phyloP scores from a whole-genome alignment of 2,113 vertebrate genomes.

The Perca fluviatilis region DNA sequence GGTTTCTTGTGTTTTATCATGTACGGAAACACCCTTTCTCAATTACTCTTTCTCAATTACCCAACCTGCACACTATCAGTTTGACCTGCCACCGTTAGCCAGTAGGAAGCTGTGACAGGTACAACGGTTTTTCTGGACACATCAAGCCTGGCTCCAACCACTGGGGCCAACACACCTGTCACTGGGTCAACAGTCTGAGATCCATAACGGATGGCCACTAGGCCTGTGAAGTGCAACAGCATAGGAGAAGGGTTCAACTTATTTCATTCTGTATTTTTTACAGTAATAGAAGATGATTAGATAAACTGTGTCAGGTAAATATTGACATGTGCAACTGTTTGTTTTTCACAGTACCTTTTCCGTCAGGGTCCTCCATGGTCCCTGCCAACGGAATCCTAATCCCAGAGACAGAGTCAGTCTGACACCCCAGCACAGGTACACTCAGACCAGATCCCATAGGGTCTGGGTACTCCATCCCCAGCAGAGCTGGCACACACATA shows the following conservation, averaged over 20 bases:
- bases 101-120: constrained; percentile 86
- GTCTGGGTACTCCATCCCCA: constrained; percentile 92
- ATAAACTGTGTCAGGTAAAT: neutral
- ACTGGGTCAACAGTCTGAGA: constrained; percentile 86
- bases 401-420: constrained; percentile 81
- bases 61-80: constrained; percentile 84
- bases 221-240: constrained; percentile 79
- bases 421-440: constrained; percentile 90
- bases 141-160: constrained; percentile 87
- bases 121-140: constrained; percentile 79
- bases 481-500: constrained; percentile 84
- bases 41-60: neutral
- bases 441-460: constrained; percentile 87
- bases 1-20: neutral
- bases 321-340: neutral
- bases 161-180: constrained; percentile 84
- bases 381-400: constrained; percentile 84
- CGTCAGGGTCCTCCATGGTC: constrained; percentile 89
- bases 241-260: neutral
- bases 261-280: neutral
- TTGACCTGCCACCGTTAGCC: constrained; percentile 75
- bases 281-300: neutral
- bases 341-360: constrained; percentile 84
- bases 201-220: constrained; percentile 88
- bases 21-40: neutral